Conservation (phyloP, 2,113 vertebrate species). For the Xenopus tropicalis region UCB_Xtro_10.0 CM004452.2:38368501-38369000, state of each 20-base stretch:
- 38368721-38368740: constrained; percentile 14
- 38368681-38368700: too few relatives aligned
- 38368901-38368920: too few relatives aligned
- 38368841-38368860: constrained; percentile 1
- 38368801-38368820: constrained; percentile 9
- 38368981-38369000: too few relatives aligned
- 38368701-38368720: neutral
- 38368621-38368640: neutral
- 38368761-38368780: neutral
- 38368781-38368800: constrained; percentile 23
- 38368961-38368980: too few relatives aligned
- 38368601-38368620: neutral
- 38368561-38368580: neutral
- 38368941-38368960: too few relatives aligned
- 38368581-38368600: neutral
- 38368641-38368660: neutral
- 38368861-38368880: neutral
- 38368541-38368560: too few relatives aligned
- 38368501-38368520: too few relatives aligned
- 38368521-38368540: too few relatives aligned
- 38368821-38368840: constrained; percentile 5
- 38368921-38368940: too few relatives aligned
- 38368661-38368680: neutral
- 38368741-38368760: neutral
- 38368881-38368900: too few relatives aligned